Evolutionary conservation across 2,888 invertebrate genomes (phyloP).

Genomic region (Drepanosiphum platanoidis): DNA sequence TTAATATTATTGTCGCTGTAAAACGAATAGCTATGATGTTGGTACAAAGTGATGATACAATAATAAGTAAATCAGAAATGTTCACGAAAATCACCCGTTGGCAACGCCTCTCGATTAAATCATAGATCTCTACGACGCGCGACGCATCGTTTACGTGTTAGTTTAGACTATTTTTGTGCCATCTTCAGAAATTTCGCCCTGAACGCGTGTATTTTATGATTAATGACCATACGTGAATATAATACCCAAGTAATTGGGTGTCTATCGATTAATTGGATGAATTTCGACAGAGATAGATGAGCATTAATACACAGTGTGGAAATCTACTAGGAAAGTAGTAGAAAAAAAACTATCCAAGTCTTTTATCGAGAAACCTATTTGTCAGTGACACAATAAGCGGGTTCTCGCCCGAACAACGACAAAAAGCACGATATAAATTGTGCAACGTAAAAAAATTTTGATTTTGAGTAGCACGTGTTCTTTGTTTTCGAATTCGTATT

Average conservation of each 20-base stretch:
- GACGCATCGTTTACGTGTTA: too few relatives aligned
- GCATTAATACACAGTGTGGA: not conserved
- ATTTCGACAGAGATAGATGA: conserved; percentile 16
- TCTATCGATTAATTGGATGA: not conserved
- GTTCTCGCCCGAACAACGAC: not conserved
- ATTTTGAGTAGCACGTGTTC: not conserved
- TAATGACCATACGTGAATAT: not conserved
- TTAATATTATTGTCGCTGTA: too few relatives aligned
- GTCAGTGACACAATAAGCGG: not conserved
- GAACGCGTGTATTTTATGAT: not conserved
- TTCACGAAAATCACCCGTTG: not conserved
- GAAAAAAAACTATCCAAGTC: not conserved
- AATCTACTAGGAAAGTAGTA: not conserved
- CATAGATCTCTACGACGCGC: not conserved
- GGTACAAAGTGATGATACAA: too few relatives aligned
- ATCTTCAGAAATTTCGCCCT: too few relatives aligned
- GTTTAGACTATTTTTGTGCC: not conserved
- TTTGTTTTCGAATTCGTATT: not conserved
- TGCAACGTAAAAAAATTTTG: not conserved
- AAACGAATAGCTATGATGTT: too few relatives aligned
- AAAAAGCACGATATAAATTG: not conserved
- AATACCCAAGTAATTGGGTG: not conserved
- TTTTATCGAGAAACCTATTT: not conserved
- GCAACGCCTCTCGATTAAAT: not conserved
- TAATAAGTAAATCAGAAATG: not conserved